Conservation (phyloP, 2,113 vertebrate species). For the Solea solea region DNA sequence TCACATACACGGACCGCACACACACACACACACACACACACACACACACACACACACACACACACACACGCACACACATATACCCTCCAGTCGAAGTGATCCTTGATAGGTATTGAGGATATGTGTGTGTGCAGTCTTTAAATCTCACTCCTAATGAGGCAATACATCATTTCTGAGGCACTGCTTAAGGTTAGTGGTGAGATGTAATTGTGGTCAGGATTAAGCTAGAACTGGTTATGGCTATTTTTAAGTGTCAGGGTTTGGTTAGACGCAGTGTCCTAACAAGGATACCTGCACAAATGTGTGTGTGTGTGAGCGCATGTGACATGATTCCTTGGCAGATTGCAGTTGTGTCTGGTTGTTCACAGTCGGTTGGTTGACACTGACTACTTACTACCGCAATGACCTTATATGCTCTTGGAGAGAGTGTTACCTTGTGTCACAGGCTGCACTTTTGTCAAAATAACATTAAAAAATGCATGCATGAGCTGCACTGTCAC, state of each 20-base stretch:
- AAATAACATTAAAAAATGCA: not conserved
- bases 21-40: not conserved
- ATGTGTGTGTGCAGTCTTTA: conserved; percentile 2
- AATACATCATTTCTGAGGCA: not conserved
- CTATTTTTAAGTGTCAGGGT: not conserved
- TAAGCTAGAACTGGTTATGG: not conserved
- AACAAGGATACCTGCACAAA: not conserved
- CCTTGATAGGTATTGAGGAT: conserved; percentile 17
- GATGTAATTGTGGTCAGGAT: not conserved
- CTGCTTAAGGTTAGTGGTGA: not conserved
- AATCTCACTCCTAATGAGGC: not conserved
- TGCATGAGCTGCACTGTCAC: not conserved
- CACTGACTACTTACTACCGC: not conserved
- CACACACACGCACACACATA: not conserved
- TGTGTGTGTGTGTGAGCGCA: not conserved
- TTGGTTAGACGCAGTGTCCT: not conserved
- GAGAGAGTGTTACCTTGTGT: no score
- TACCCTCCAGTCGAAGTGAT: not conserved
- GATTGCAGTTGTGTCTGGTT: not conserved
- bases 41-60: not conserved
- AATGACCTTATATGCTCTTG: no score
- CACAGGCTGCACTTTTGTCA: not conserved
- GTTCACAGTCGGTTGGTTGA: not conserved
- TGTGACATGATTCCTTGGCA: not conserved
- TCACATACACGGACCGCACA: not conserved